These are phyloP conservation scores for Euura saliciscinereae DNA, from an alignment of 1,140 invertebrate species.

Conservation along the genomic window DNA sequence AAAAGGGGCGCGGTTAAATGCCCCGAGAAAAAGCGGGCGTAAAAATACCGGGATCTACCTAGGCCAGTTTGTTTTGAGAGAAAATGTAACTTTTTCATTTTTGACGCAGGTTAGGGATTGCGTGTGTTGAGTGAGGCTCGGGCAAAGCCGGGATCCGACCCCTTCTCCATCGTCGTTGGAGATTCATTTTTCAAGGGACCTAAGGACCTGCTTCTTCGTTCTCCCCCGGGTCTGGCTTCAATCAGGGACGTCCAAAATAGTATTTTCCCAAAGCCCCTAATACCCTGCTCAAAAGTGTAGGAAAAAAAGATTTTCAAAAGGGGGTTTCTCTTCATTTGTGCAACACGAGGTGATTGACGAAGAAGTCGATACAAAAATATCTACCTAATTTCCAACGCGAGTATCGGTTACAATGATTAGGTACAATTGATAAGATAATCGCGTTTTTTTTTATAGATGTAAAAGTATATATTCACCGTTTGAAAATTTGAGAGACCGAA, in stretches of 20 bases:
- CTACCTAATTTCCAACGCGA: too few relatives aligned
- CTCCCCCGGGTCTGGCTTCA: conserved; percentile 9
- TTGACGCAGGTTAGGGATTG: conserved; percentile 37
- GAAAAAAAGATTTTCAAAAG: neutral
- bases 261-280: too few relatives aligned
- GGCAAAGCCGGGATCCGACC: conserved; percentile 9
- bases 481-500: too few relatives aligned
- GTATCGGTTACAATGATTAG: too few relatives aligned
- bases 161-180: conserved; percentile 33
- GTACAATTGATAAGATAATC: too few relatives aligned
- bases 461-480: too few relatives aligned
- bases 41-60: neutral
- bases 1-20: neutral
- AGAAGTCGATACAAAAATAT: too few relatives aligned
- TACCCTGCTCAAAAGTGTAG: neutral
- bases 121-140: conserved; percentile 11
- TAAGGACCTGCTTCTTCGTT: conserved; percentile 41
- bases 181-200: conserved; percentile 49
- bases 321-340: too few relatives aligned
- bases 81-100: conserved; percentile 20
- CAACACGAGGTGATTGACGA: too few relatives aligned
- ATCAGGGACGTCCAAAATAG: conserved; percentile 1
- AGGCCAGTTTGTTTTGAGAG: conserved; percentile 1
- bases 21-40: neutral
- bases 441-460: too few relatives aligned